Evolutionary conservation across 2,113 vertebrate genomes (phyloP).

Genomic region (Oncorhynchus tshawytscha): DNA sequence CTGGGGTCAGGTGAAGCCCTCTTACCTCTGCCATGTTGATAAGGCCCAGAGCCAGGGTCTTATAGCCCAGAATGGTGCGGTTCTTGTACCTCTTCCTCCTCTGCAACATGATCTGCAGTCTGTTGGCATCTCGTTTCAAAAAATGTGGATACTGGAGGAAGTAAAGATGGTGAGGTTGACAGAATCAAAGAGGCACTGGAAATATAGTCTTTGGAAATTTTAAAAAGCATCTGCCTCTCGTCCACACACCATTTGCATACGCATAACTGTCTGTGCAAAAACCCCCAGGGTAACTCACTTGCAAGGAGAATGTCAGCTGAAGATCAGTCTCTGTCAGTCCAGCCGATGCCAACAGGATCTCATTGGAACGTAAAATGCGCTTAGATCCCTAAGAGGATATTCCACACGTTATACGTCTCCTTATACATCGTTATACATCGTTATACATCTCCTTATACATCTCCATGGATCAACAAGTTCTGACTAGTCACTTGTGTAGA

Average conservation of each 20-base stretch:
- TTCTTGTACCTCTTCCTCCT: slow-evolving; percentile 80
- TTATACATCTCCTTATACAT: no score
- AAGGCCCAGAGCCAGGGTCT: slow-evolving; percentile 75
- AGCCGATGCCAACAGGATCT: slow-evolving; percentile 75
- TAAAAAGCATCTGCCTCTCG: not conserved
- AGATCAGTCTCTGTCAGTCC: slow-evolving; percentile 81
- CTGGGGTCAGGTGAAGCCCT: not conserved
- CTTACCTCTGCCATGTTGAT: slow-evolving; percentile 79
- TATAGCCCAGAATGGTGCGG: slow-evolving; percentile 79
- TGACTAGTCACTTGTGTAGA: slow-evolving; percentile 21
- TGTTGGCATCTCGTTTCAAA: slow-evolving; percentile 77
- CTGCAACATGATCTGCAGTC: slow-evolving; percentile 80
- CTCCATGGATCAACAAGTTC: slow-evolving; percentile 9
- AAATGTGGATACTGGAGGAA: slow-evolving; percentile 76
- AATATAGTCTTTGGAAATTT: not conserved
- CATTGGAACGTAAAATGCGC: slow-evolving; percentile 78
- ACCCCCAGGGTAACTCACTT: slow-evolving; percentile 55
- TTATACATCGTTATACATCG: no score
- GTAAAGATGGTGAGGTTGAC: slow-evolving; percentile 14
- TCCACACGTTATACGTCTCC: no score
- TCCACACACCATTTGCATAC: no score
- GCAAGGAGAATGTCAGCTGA: slow-evolving; percentile 81
- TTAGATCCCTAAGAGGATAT: slow-evolving; percentile 71
- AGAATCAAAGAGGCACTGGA: not conserved
- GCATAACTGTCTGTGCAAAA: not conserved